Evolutionary conservation across 2,113 vertebrate genomes (phyloP).

Genomic region (Halcyon malimbica): DNA sequence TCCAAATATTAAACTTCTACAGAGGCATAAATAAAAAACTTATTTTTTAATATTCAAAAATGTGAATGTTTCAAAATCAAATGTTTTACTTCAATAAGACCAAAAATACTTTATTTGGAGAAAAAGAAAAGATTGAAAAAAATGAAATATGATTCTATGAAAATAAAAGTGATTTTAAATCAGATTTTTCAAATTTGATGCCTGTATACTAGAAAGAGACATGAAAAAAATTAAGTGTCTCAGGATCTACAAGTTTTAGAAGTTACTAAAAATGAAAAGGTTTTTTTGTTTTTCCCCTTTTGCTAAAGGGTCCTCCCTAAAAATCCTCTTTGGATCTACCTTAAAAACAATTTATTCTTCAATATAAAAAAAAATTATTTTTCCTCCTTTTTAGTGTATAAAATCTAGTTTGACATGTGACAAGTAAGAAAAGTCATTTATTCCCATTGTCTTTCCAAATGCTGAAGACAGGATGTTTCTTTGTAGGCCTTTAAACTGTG

Average conservation of each 20-base stretch:
- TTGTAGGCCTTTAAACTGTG: neutral
- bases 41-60: neutral
- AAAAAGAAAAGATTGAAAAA: neutral
- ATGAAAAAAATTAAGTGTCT: neutral
- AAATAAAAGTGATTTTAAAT: neutral
- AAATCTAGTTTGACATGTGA: neutral
- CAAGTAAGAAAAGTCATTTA: neutral
- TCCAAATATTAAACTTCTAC: neutral
- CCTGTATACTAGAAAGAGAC: neutral
- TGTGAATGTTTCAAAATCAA: neutral
- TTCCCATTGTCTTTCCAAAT: neutral
- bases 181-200: neutral
- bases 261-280: neutral
- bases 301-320: rapidly evolving
- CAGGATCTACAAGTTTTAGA: neutral
- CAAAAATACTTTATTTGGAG: neutral
- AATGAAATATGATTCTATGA: neutral
- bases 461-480: neutral
- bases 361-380: neutral
- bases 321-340: neutral
- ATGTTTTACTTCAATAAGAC: neutral
- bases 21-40: neutral
- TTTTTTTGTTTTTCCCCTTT: neutral
- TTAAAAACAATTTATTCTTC: neutral
- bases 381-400: neutral